phyloP scores from a whole-genome alignment of 1,140 invertebrate genomes.

The Platorchestia sp. region DNA sequence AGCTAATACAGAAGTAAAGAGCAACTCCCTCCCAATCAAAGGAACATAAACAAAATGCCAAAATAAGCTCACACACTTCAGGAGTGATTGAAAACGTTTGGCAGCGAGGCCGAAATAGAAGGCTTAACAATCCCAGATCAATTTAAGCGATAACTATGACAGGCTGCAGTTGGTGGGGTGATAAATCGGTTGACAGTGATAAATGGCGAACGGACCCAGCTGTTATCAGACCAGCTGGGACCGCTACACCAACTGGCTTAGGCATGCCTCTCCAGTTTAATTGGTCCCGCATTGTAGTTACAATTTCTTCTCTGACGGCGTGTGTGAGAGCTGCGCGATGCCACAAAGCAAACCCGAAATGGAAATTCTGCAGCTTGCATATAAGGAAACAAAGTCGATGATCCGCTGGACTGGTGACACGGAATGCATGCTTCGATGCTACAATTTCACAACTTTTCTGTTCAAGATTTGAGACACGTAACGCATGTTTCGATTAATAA shows the following conservation, averaged over 20 bases:
- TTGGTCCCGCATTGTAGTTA: neutral
- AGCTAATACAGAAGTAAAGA: too few species aligned
- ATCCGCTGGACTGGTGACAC: neutral
- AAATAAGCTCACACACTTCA: neutral
- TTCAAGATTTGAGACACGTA: neutral
- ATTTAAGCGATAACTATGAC: slow-evolving; percentile 29
- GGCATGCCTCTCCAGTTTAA: neutral
- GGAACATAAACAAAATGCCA: too few species aligned
- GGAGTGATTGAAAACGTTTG: neutral
- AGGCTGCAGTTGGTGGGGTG: neutral
- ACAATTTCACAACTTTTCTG: neutral
- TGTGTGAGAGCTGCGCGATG: neutral
- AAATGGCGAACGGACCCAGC: neutral
- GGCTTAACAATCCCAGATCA: neutral
- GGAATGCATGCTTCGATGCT: neutral
- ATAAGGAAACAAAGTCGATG: neutral
- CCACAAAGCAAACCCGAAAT: neutral
- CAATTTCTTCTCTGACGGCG: neutral
- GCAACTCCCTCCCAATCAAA: neutral
- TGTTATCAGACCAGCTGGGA: neutral
- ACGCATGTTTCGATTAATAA: too few species aligned
- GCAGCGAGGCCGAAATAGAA: neutral
- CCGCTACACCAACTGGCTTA: neutral
- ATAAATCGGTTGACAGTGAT: slow-evolving; percentile 33
- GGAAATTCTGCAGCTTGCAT: neutral